Base-by-base conservation (phyloP, 2,113 vertebrate species). In the Orycteropus afer region DNA sequence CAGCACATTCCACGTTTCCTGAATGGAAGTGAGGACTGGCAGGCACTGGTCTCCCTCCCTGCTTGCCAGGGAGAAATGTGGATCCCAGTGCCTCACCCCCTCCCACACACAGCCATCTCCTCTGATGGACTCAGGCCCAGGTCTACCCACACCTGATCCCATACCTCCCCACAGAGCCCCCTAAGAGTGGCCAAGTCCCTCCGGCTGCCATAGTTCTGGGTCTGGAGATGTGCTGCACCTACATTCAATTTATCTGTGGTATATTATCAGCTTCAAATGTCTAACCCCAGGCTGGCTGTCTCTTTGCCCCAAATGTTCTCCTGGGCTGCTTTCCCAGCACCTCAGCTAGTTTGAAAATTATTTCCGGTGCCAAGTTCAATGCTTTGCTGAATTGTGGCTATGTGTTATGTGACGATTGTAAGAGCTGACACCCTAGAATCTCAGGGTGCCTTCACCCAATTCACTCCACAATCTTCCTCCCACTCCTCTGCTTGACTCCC, bases 271-370 rank as follows among this genome's bases (percentile, higher is more conserved):
- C 74, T 63, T 51, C 22, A 25, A 47, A 73, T 0, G 0, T 12
- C 29, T 63, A 57, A 71, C 73, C 67, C 69, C 12, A 84, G 32
- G 57, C 71, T 73, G 65, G 59, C 74, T 37, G 22, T 47, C 53
- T 22, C 91, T 83, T 25, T 25, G 55, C 67, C 86, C 63, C 4
- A 27, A 45, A 34, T 13, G 4, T 23, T 69, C 73, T 78, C 82
- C 40, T 14, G 55, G 84, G 63, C 67, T 49, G 63, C 63, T n/a
- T 79, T 88, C 76, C 84, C 18, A 10, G 51, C 34, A 57, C 32
- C 65, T 90, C 85, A 25, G 47, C 73, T 37, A 59, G 17, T 55
- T 45, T 88, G 49, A 65, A 94, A 93, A 63, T 32, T 51, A 49
- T 49, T 67, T 25, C n/a, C 4, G 10, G 78, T 7, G 17, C 76